Evolutionary conservation across 2,113 vertebrate species (phyloP), one percentile per base, ranked within the genome.

Genomic region (Etia nguti): DNA sequence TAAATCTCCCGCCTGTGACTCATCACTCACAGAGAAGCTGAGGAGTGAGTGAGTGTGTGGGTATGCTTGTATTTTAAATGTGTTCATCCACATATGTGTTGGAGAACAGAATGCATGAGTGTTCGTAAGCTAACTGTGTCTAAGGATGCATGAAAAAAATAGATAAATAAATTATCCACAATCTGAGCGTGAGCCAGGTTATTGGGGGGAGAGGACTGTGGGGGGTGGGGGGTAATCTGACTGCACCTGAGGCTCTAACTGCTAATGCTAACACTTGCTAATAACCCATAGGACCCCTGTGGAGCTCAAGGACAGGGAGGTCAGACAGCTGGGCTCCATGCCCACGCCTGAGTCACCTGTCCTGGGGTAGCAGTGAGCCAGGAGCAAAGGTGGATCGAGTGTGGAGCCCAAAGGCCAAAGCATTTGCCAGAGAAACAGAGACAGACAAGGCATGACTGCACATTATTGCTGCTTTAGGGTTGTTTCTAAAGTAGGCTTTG

Each of bases 301-400:
- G 90, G 59, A 89, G 86, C 86, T 86, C 83, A 94, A 94, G 92
- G 94, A 91, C 92, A 18, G 43, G 56, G 84, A 90, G 88, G 92
- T 94, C 90, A 90, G 90, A 62, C 48, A 38, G 79, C 81, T 77
- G 90, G 91, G 91, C 89, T 55, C 36, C 9, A 26, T 88, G 92
- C 88, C 91, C 86, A 4, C 8, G 43, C 50, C 81, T 83, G 90
- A 93, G 38, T 94, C 93, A 92, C 88, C 86, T 84, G 77, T 80
- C 86, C 68, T 59, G 83, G 24, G 89, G 83, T 56, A 80, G 57
- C 62, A 52, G 50, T 55, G 88, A 86, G 86, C 87, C 57, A 16
- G 26, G 75, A 84, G 84, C 86, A 87, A 84, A 88, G 86, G 90
- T 87, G 81, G 73, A 86, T 46, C 26, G 54, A 82, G 62, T 59